These are phyloP conservation scores for Raja brachyura DNA, from an alignment of 2,113 vertebrate species.

Conservation along the genomic window DNA sequence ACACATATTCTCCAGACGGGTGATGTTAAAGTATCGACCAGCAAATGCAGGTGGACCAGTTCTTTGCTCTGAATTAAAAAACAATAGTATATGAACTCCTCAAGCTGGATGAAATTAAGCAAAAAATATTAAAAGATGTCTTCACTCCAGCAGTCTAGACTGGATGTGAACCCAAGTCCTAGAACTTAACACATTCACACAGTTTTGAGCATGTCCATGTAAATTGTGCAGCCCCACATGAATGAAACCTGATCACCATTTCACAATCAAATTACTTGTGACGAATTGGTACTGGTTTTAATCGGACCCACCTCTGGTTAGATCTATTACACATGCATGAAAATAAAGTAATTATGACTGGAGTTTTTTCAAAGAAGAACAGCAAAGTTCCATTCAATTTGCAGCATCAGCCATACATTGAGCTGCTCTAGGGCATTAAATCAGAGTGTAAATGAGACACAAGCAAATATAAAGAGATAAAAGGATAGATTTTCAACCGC, in stretches of 20 bases:
- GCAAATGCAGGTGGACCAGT: not conserved
- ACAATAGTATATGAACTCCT: not conserved
- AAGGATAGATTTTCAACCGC: slow-evolving; percentile 5
- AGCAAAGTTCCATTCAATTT: not conserved
- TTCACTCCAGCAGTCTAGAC: not conserved
- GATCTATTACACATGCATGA: not conserved
- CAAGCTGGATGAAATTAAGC: not conserved
- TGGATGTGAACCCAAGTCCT: not conserved
- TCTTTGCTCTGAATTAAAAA: not conserved
- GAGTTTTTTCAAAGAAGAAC: not conserved
- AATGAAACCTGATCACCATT: slow-evolving; percentile 30
- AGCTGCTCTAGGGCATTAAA: not conserved
- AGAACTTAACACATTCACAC: not conserved
- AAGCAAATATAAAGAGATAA: not conserved
- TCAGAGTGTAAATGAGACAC: not conserved
- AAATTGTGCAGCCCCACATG: not conserved
- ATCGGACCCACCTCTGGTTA: not conserved
- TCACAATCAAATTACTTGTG: slow-evolving; percentile 18
- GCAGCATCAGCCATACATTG: not conserved
- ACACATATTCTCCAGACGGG: not conserved
- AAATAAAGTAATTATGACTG: not conserved
- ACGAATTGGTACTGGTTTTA: slow-evolving; percentile 14
- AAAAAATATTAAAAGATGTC: not conserved
- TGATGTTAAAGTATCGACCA: not conserved
- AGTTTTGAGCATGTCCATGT: not conserved